These are phyloP conservation scores for Zapornia atra DNA, from an alignment of 2,113 vertebrate species.

Conservation along the genomic window DNA sequence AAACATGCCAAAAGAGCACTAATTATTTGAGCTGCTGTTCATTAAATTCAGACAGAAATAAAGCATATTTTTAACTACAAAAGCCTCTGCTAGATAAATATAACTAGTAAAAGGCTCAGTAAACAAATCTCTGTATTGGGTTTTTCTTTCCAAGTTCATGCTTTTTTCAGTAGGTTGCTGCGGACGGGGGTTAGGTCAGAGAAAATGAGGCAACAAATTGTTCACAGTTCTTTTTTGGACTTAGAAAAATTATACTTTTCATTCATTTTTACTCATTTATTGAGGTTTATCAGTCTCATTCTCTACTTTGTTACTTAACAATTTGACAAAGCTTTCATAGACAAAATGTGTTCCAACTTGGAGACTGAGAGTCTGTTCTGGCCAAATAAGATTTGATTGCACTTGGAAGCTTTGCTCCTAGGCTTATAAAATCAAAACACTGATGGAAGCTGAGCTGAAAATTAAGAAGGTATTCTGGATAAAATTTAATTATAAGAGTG, in stretches of 20 bases:
- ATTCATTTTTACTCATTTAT: neutral
- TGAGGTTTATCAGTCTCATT: neutral
- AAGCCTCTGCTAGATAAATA: neutral
- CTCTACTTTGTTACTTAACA: neutral
- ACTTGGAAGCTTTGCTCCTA: neutral
- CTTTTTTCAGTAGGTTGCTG: neutral
- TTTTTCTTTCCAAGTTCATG: neutral
- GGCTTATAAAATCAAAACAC: neutral
- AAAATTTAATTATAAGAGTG: neutral
- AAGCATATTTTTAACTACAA: neutral
- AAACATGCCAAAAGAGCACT: neutral
- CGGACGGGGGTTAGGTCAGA: fast-evolving
- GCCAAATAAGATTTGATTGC: neutral
- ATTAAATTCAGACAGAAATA: neutral
- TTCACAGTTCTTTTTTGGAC: neutral
- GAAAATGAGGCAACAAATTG: neutral
- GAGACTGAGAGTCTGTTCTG: neutral
- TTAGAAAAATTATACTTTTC: neutral
- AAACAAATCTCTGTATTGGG: neutral
- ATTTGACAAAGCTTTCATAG: neutral
- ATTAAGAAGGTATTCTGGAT: neutral
- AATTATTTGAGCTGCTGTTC: neutral
- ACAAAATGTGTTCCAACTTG: neutral
- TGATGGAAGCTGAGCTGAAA: neutral
- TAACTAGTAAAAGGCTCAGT: neutral